Percentiles rank a stretch among this genome's conserved stretches.
Evolutionary conservation across 2,797 vertebrate species (phyloP).

Genomic region (Muscicapa striata): DNA sequence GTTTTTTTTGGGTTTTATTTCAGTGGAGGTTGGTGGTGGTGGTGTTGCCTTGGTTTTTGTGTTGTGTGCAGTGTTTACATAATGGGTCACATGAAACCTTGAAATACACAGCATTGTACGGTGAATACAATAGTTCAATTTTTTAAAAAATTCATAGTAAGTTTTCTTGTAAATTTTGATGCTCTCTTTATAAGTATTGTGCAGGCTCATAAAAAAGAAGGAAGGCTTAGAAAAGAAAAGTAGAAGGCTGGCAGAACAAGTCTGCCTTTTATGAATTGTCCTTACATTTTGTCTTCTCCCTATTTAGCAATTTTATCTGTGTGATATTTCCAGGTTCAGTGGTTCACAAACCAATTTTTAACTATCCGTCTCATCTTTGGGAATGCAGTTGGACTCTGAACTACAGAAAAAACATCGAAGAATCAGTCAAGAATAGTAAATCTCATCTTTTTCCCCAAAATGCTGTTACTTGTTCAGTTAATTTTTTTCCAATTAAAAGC

Average conservation of each 20-base stretch:
- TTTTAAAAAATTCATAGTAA: accelerated
- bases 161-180: neutral
- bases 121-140: neutral
- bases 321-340: neutral
- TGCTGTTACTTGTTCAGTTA: neutral
- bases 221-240: neutral
- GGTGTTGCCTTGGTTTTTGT: accelerated
- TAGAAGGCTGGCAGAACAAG: neutral
- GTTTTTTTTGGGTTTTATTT: neutral
- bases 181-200: neutral
- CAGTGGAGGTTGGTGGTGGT: accelerated
- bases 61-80: accelerated
- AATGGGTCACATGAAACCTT: neutral
- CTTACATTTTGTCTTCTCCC: neutral
- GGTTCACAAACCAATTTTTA: neutral
- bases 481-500: neutral
- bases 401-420: neutral
- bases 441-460: neutral
- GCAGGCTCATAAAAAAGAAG: neutral
- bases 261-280: neutral
- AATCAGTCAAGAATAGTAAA: neutral
- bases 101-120: neutral
- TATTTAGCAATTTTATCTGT: neutral
- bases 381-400: neutral
- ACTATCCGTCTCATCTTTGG: neutral